phyloP scores from a whole-genome alignment of 2,888 invertebrate genomes.

The Chironomus riparius region DNA sequence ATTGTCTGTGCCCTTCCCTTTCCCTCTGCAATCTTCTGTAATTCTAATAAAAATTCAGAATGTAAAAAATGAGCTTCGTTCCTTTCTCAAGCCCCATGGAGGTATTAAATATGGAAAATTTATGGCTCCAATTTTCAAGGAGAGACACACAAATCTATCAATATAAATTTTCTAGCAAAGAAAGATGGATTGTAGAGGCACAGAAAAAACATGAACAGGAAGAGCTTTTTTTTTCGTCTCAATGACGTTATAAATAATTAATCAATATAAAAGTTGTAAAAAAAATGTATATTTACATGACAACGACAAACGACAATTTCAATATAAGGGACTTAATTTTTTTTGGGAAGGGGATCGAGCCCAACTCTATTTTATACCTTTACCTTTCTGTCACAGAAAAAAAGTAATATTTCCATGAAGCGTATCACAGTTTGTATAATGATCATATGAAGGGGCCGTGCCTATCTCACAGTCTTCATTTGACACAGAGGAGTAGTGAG shows the following conservation, averaged over 20 bases:
- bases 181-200: not conserved
- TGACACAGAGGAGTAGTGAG: too few species aligned
- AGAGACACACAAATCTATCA: not conserved
- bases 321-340: not conserved
- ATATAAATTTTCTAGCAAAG: not conserved
- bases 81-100: not conserved
- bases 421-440: not conserved
- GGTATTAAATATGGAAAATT: not conserved
- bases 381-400: not conserved
- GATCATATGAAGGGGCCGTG: not conserved
- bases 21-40: too few species aligned
- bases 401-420: too few species aligned
- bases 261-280: not conserved
- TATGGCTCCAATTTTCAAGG: not conserved
- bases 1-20: too few species aligned
- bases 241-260: conserved; percentile 13
- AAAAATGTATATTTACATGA: not conserved
- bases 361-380: not conserved
- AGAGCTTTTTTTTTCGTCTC: not conserved
- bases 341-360: not conserved
- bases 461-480: too few species aligned
- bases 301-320: not conserved
- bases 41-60: too few species aligned
- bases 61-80: too few species aligned
- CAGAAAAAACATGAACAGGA: not conserved